A percentile compares a stretch with the other conserved stretches of the same genome.
These are phyloP conservation scores for Asarcornis scutulata DNA, from an alignment of 2,113 vertebrate species.

Conservation along the genomic window DNA sequence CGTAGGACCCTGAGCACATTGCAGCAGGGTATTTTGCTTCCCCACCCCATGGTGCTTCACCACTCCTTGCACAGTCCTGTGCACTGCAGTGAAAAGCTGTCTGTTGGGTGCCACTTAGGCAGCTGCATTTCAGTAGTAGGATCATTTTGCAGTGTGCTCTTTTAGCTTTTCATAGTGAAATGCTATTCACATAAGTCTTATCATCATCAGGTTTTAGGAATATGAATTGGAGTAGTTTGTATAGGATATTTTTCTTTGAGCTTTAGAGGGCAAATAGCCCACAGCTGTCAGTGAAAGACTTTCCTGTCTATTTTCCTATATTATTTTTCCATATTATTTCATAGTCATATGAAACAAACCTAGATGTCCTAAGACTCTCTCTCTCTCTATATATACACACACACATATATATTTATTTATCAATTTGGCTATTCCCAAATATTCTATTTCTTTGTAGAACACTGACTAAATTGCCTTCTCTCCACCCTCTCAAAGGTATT, in stretches of 20 bases:
- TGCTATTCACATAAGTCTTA: neutral
- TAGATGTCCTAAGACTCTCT: neutral
- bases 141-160: neutral
- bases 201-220: neutral
- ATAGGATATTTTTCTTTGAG: neutral
- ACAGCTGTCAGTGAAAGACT: neutral
- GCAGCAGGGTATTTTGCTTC: neutral
- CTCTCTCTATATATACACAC: too few relatives aligned
- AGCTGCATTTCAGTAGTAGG: neutral
- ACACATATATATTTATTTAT: neutral
- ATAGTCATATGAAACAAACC: neutral
- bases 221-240: neutral
- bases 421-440: neutral
- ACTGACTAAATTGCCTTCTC: neutral
- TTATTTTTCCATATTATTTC: neutral
- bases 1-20: neutral
- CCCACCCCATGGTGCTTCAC: neutral
- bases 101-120: neutral
- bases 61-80: neutral
- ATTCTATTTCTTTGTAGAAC: neutral
- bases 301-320: neutral
- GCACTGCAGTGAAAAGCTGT: neutral
- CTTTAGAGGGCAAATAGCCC: neutral
- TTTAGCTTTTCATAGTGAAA: neutral
- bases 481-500: neutral